These are phyloP conservation scores for Aplodontia rufa DNA, from an alignment of 2,113 vertebrate species.

Conservation along the genomic window DNA sequence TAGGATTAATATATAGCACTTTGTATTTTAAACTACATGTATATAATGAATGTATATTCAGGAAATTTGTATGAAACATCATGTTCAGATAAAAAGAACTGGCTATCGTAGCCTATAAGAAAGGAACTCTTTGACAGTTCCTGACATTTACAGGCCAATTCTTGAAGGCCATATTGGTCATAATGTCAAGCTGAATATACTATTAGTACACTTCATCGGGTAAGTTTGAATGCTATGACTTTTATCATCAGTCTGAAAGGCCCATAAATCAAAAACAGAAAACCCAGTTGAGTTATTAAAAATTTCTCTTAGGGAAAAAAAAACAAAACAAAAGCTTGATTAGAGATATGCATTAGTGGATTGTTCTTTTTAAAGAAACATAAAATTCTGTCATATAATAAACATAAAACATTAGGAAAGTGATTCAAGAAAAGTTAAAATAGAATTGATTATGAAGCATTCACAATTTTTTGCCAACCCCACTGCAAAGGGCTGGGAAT, in stretches of 20 bases:
- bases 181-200: slow-evolving; percentile 80
- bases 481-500: neutral
- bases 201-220: slow-evolving; percentile 80
- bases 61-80: neutral
- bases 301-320: slow-evolving; percentile 47
- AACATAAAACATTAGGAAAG: slow-evolving; percentile 42
- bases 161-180: slow-evolving; percentile 80
- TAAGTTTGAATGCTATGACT: slow-evolving; percentile 76
- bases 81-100: slow-evolving; percentile 59
- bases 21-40: neutral
- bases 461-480: neutral
- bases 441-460: neutral
- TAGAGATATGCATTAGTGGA: slow-evolving; percentile 25
- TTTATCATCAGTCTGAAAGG: slow-evolving; percentile 78
- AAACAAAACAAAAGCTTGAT: slow-evolving; percentile 22
- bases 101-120: slow-evolving; percentile 21
- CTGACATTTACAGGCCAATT: slow-evolving; percentile 82
- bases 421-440: neutral
- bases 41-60: neutral
- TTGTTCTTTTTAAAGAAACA: slow-evolving; percentile 46
- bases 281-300: slow-evolving; percentile 80
- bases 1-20: neutral
- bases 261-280: slow-evolving; percentile 79
- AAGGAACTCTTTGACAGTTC: slow-evolving; percentile 77
- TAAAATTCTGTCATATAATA: neutral